Evolutionary conservation across 2,113 vertebrate species (phyloP).

Genomic region (Nicator chloris): DNA sequence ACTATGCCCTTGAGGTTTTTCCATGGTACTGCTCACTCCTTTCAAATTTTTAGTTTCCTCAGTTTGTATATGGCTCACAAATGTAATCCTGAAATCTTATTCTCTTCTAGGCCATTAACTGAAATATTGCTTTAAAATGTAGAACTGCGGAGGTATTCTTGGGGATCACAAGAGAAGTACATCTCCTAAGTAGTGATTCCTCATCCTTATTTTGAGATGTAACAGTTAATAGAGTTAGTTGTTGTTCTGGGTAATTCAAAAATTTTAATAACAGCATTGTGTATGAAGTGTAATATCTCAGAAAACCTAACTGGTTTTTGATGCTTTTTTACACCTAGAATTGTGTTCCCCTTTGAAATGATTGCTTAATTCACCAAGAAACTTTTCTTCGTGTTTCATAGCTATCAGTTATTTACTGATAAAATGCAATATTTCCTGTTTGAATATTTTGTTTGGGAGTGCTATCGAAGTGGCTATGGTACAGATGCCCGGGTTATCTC

Average conservation of each 20-base stretch:
- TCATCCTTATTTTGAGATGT: neutral
- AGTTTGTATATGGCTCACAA: neutral
- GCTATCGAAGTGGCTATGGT: neutral
- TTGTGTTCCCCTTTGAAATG: neutral
- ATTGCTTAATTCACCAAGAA: neutral
- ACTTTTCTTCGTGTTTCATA: neutral
- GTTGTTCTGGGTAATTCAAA: neutral
- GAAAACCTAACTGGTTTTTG: neutral
- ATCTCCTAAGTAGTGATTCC: neutral
- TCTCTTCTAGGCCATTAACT: neutral
- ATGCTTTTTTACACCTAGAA: neutral
- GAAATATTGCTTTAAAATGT: neutral
- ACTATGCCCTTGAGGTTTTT: neutral
- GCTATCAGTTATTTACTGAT: neutral
- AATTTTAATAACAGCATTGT: neutral
- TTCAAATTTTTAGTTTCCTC: neutral
- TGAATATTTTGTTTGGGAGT: neutral
- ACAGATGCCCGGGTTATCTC: neutral
- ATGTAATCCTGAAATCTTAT: neutral
- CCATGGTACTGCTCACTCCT: neutral
- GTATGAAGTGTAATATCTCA: neutral
- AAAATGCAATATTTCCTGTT: neutral
- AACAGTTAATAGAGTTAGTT: neutral
- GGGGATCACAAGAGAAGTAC: neutral
- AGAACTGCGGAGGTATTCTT: neutral